Evolutionary conservation across 2,888 invertebrate genomes (phyloP), one percentile per base, ranked within the genome.

Genomic region (Drosophila demipolita): DNA sequence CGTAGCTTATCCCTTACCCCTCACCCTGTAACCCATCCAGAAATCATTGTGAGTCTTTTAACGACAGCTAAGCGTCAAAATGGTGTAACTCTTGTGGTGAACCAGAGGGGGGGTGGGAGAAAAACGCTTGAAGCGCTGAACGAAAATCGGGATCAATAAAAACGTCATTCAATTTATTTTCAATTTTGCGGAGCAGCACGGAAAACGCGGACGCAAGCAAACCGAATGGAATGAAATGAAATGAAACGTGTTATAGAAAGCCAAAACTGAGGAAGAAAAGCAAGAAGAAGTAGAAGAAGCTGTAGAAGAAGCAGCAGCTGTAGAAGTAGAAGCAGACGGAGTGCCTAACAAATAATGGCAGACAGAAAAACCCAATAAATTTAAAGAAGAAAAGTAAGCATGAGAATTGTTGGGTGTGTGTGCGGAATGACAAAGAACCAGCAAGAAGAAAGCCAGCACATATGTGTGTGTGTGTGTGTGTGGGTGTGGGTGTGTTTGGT

Each of bases 161-260:
- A 87, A 89, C 83, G 87, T 87, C 87, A 89, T 87, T 87, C 87
- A 87, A 87, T 87, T 87, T 89, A 90, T 87, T 90, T 89, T 87
- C 90, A 80, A 87, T 90, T 87, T 90, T 87, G 73, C 57, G 80
- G 66, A 84, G 72, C 71, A 58, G 61, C 62, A 63, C 52, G 75
- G 64, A 52, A 23, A 23, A 26, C 1, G 20, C 23, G 45, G 8
- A 8, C 23, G 45, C 45, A 15, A 66, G 66, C 53, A 58, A 57
- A 65, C 65, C 73, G 75, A 87, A 88, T 66, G 89, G 74, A 78
- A 73, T 29, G 70, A 23, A 55, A 59, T 35, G 52, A 35, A 55
- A 61, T 42, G 62, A 42, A 66, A 75, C 64, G 62, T 68, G 77
- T 64, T 61, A 57, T 50, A 42, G 54, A 52, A 58, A 29, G 29